phyloP scores from a whole-genome alignment of 2,888 invertebrate genomes.

The Cerastis rubricosa region DNA sequence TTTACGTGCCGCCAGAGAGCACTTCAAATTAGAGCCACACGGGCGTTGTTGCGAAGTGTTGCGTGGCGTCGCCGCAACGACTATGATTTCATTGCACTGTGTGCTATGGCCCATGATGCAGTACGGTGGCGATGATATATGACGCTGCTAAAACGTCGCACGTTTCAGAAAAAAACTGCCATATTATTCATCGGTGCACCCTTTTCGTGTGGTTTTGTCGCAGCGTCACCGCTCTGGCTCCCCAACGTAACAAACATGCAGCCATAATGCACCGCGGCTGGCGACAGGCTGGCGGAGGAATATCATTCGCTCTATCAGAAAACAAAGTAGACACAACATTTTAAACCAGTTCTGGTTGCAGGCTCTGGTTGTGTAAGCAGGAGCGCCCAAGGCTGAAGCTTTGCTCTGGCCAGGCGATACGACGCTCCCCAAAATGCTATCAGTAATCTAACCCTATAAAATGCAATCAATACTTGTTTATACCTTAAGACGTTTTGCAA shows the following conservation, averaged over 20 bases:
- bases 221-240: neutral
- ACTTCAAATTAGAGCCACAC: neutral
- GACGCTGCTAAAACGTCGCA: neutral
- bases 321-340: neutral
- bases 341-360: neutral
- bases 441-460: neutral
- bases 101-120: neutral
- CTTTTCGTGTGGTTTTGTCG: neutral
- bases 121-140: neutral
- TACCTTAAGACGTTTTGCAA: slow-evolving; percentile 82
- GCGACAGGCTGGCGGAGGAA: neutral
- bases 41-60: neutral
- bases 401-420: neutral
- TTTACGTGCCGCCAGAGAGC: too few relatives aligned
- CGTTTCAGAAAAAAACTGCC: neutral
- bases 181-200: neutral
- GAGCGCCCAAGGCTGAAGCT: neutral
- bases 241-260: neutral
- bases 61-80: neutral
- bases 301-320: neutral
- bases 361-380: neutral
- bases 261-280: neutral
- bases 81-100: neutral
- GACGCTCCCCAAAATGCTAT: neutral
- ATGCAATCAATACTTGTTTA: neutral